A percentile compares a stretch with the other conserved stretches of the same genome.
Conservation (phyloP, 2,797 vertebrate species). For the Labeo calbasu region DNA sequence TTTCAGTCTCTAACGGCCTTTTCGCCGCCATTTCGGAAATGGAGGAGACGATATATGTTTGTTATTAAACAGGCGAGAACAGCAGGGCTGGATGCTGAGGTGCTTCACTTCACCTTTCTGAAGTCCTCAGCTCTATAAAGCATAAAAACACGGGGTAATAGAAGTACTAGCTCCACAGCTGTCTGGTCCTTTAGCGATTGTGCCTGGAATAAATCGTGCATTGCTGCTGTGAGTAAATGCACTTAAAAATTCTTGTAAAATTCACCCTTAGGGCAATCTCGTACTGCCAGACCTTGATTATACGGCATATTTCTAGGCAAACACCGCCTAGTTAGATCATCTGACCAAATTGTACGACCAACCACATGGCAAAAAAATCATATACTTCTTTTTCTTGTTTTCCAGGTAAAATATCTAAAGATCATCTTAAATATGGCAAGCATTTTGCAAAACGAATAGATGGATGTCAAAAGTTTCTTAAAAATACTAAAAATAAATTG, state of each 20-base stretch:
- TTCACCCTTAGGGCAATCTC: neutral
- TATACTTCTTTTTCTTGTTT: neutral
- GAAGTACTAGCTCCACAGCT: constrained; percentile 17
- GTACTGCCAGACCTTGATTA: neutral
- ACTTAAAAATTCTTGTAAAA: neutral
- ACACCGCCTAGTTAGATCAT: neutral
- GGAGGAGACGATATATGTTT: constrained; percentile 62
- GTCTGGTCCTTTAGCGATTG: constrained; percentile 4
- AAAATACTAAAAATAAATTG: neutral
- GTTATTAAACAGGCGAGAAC: constrained; percentile 63
- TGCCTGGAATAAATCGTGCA: constrained; percentile 25
- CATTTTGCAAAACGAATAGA: neutral
- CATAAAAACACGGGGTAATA: constrained; percentile 24
- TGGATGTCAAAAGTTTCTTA: neutral
- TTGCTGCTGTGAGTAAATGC: constrained; percentile 6
- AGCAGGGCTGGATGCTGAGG: constrained; percentile 56
- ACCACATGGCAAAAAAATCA: neutral
- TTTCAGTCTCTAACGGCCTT: constrained; percentile 59
- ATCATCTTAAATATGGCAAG: neutral
- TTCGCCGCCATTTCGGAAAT: constrained; percentile 55
- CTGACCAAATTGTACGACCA: neutral
- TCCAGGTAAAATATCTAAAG: neutral
- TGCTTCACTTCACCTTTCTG: constrained; percentile 57
- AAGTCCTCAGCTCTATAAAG: constrained; percentile 37
- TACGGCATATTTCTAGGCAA: neutral